A percentile compares a stretch with the other conserved stretches of the same genome.
Conservation (phyloP, 2,888 invertebrate genomes). For the Scrobipalpa costella region DNA sequence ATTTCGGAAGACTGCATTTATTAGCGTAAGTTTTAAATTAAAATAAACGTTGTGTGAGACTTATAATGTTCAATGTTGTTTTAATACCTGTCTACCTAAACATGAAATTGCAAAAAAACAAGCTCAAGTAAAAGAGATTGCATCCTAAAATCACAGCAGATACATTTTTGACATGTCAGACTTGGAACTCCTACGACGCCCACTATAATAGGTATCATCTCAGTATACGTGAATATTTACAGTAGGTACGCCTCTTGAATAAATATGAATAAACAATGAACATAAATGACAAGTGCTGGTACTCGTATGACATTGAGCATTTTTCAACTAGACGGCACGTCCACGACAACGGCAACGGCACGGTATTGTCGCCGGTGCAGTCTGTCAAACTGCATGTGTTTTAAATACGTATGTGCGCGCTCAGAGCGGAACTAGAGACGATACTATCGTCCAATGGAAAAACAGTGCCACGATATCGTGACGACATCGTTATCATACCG, state of each 20-base stretch:
- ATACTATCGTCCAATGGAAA: too few relatives aligned
- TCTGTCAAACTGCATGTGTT: too few relatives aligned
- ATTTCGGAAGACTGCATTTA: constrained; percentile 62
- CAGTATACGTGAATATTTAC: background rate
- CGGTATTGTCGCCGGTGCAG: too few relatives aligned
- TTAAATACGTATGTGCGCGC: too few relatives aligned
- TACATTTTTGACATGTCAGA: background rate
- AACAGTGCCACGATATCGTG: too few relatives aligned
- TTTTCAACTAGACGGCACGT: too few relatives aligned
- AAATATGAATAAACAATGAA: constrained; percentile 1
- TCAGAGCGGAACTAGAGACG: too few relatives aligned
- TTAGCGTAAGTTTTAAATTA: constrained; percentile 48
- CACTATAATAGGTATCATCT: background rate
- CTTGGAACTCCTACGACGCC: background rate
- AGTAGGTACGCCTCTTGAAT: background rate
- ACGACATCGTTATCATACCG: too few relatives aligned
- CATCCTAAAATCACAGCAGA: background rate
- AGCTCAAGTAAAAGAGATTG: background rate
- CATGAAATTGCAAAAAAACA: background rate
- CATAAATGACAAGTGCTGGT: constrained; percentile 2
- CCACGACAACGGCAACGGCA: too few relatives aligned
- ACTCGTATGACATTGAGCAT: constrained; percentile 34
- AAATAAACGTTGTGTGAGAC: constrained; percentile 17
- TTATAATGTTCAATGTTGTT: background rate
- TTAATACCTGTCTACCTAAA: background rate